Base-by-base conservation (phyloP, 2,888 invertebrate species). In the Drosophila seclusa region DNA sequence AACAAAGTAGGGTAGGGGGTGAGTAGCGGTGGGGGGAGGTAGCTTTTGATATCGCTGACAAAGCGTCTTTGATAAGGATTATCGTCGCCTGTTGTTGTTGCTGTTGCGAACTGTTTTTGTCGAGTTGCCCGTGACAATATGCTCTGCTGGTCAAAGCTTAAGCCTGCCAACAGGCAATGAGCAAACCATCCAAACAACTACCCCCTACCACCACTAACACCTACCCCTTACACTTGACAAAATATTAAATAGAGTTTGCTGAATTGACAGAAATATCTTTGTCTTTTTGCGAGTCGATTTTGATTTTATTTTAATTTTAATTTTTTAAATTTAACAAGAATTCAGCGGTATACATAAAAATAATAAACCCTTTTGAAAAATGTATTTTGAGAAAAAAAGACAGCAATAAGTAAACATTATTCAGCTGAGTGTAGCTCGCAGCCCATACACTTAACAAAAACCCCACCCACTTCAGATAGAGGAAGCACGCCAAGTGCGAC, bases 61-160 rank as follows among this genome's bases (percentile, higher is more conserved):
- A 76, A 71, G 81, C 78, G 77, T 75, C 76, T 79, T 79, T 88
- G 86, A 86, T 88, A 67, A 73, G 86, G 89, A 87, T 90, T 87
- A 90, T 38, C 68, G 57, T 29, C 76, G 88, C 81, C 71, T 70
- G 78, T 78, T 77, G 72, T 60, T 62, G 78, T 77, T 72, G 55
- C n/a, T 76, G 70, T 61, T 59, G 40, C 18, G n/a, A 4, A 77
- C 77, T 72, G 55, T 73, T 70, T 72, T 74, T 74, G 71, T 59
- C 57, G 75, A 76, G 58, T 55, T 27, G n/a, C 38, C 68, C 70
- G 55, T 76, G 83, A 64, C 88, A 85, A 87, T 87, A 76, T 90
- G 90, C 68, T 87, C 21, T 21, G 72, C 83, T 69, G 86, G 88
- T 84, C 88, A 87, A 62, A 73, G 83, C 76, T 82, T 76, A 85